Evolutionary conservation across 2,113 vertebrate genomes (phyloP).

Genomic region (Channa maculata): DNA sequence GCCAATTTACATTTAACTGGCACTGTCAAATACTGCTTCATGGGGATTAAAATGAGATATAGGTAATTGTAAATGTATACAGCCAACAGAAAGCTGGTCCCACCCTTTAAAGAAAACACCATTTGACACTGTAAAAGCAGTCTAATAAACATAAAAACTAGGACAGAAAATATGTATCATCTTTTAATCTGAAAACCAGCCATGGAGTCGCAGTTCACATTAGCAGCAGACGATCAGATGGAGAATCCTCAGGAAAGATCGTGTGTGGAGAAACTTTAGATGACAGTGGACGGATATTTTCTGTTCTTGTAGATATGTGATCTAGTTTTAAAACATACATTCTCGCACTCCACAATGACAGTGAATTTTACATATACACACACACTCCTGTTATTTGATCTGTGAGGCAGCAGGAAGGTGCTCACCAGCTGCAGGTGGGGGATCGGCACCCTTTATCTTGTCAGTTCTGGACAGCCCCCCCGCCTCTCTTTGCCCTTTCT

Average conservation of each 20-base stretch:
- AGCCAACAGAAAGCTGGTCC: neutral
- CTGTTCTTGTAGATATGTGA: conserved; percentile 18
- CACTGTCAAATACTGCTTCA: neutral
- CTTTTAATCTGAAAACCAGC: neutral
- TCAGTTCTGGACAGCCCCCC: conserved; percentile 9
- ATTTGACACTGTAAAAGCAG: no score
- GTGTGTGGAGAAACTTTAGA: neutral
- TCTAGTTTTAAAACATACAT: conserved; percentile 13
- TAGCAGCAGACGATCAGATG: conserved; percentile 9
- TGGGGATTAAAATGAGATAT: no score
- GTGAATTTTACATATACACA: neutral
- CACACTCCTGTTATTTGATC: conserved; percentile 1
- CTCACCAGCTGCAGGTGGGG: conserved; percentile 27
- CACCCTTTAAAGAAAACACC: neutral
- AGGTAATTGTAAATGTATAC: neutral
- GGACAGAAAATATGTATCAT: neutral
- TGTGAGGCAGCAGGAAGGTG: conserved; percentile 26
- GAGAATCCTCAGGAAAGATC: neutral
- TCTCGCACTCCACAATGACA: neutral
- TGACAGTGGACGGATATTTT: neutral
- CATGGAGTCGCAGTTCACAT: conserved; percentile 3
- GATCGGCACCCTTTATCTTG: conserved; percentile 14
- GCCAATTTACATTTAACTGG: neutral
- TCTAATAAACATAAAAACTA: neutral
- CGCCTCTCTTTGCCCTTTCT: conserved; percentile 4